Evolutionary conservation across 2,888 invertebrate genomes (phyloP).

Genomic region (Coelopa pilipes): DNA sequence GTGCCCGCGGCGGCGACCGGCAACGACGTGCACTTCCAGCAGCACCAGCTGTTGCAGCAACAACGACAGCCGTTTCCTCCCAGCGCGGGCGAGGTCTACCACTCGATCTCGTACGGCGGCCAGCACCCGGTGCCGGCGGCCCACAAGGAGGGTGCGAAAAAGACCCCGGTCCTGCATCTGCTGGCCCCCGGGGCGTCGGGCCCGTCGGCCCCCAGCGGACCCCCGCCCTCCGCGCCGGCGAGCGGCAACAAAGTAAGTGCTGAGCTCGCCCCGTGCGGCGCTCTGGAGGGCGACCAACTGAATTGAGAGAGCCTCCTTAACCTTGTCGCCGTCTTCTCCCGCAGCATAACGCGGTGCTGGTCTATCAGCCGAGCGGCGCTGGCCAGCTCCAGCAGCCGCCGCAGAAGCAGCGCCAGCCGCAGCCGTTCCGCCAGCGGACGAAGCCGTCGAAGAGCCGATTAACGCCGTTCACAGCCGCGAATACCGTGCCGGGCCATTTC

Average conservation of each 20-base stretch:
- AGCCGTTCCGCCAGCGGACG: conserved; percentile 52
- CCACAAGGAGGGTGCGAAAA: conserved; percentile 44
- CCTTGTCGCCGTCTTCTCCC: conserved; percentile 19
- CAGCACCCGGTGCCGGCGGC: conserved; percentile 48
- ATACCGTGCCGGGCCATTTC: conserved; percentile 70
- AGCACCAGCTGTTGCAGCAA: conserved; percentile 34
- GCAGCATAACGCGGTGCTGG: conserved; percentile 62
- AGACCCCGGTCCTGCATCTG: conserved; percentile 44
- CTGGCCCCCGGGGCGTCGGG: conserved; percentile 47
- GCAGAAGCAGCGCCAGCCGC: conserved; percentile 50
- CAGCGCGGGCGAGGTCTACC: conserved; percentile 57
- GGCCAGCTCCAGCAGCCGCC: conserved; percentile 41
- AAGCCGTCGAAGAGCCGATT: conserved; percentile 66
- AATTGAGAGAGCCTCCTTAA: conserved; percentile 28
- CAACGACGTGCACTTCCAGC: conserved; percentile 38
- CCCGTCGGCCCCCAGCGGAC: conserved; percentile 38
- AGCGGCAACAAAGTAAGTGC: conserved; percentile 44
- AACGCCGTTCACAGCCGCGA: conserved; percentile 70
- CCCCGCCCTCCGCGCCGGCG: no score
- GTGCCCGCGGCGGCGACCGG: conserved; percentile 45
- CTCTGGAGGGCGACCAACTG: background rate
- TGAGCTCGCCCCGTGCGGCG: background rate
- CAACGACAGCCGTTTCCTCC: conserved; percentile 46
- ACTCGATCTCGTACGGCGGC: conserved; percentile 53
- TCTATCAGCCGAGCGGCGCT: conserved; percentile 51